Percentiles rank a stretch among this genome's conserved stretches.
Conservation (phyloP, 1,140 invertebrate species). For the Magallana gigas region DNA sequence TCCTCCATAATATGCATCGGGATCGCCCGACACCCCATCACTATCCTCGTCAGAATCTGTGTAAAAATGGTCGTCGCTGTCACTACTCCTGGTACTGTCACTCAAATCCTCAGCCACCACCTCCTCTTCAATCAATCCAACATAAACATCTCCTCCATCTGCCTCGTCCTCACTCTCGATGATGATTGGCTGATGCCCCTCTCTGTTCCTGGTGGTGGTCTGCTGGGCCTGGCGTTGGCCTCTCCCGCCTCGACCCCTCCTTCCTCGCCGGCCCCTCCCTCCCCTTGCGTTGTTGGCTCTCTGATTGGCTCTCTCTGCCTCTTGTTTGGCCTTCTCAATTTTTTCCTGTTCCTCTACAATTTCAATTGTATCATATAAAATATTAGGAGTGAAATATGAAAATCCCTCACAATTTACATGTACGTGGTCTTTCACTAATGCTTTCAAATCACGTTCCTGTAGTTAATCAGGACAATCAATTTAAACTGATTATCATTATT, state of each 20-base stretch:
- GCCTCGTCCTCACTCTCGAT: constrained; percentile 51
- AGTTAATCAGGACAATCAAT: no score
- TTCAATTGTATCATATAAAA: not conserved
- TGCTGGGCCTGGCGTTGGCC: not conserved
- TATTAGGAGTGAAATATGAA: not conserved
- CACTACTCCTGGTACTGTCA: constrained; percentile 34
- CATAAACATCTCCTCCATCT: constrained; percentile 18
- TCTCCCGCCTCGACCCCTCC: constrained; percentile 39
- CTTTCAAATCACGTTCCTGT: not conserved
- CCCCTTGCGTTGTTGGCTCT: not conserved
- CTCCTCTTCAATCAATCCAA: constrained; percentile 41
- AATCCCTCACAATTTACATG: no score
- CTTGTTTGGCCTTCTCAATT: constrained; percentile 57
- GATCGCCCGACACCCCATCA: constrained; percentile 55
- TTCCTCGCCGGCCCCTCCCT: constrained; percentile 38
- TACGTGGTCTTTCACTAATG: not conserved
- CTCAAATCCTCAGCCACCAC: constrained; percentile 17
- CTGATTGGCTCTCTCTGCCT: constrained; percentile 31
- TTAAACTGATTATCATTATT: no score
- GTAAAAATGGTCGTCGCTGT: constrained; percentile 47
- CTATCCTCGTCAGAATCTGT: constrained; percentile 45
- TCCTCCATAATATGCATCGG: constrained; percentile 67
- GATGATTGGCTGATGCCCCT: constrained; percentile 44
- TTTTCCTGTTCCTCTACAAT: constrained; percentile 62
- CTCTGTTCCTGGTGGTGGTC: constrained; percentile 14